These are phyloP conservation scores for Actinernus sp. DNA, from an alignment of 92 coral and sea anemone species.

Conservation along the genomic window DNA sequence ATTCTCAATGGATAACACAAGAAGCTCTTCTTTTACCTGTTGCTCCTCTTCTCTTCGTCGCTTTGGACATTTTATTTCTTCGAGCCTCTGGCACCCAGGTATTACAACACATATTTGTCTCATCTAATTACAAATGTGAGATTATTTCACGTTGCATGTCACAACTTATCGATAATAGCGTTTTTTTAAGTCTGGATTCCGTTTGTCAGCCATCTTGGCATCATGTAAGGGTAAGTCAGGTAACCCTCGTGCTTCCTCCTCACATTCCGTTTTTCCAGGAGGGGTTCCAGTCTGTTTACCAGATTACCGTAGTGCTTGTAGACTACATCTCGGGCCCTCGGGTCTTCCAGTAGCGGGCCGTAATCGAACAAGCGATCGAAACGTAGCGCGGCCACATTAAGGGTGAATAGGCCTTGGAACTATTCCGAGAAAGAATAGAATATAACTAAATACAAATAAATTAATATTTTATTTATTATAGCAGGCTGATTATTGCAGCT, in stretches of 20 bases:
- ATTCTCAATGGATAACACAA: too few species aligned
- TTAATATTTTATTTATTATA: background rate
- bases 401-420: constrained; percentile 38
- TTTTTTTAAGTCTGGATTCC: constrained; percentile 45
- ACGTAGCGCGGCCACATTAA: constrained; percentile 39
- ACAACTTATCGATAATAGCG: too few species aligned
- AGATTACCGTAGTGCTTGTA: constrained; percentile 23
- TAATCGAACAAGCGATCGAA: constrained; percentile 62
- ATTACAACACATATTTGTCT: too few species aligned
- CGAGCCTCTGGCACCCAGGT: too few species aligned
- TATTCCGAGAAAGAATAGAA: constrained; percentile 6
- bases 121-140: too few species aligned
- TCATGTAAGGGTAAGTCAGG: constrained; percentile 62
- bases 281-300: background rate
- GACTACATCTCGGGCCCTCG: constrained; percentile 8
- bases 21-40: too few species aligned
- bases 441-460: background rate
- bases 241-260: constrained; percentile 27
- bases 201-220: constrained; percentile 63
- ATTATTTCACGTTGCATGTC: too few species aligned
- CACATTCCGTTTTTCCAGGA: constrained; percentile 33
- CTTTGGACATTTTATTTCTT: too few species aligned
- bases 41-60: too few species aligned
- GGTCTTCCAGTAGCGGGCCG: constrained; percentile 25
- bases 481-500: too few species aligned